A percentile compares a stretch with the other conserved stretches of the same genome.
phyloP scores from a whole-genome alignment of 2,888 invertebrate species.

The Acheta domesticus region DNA sequence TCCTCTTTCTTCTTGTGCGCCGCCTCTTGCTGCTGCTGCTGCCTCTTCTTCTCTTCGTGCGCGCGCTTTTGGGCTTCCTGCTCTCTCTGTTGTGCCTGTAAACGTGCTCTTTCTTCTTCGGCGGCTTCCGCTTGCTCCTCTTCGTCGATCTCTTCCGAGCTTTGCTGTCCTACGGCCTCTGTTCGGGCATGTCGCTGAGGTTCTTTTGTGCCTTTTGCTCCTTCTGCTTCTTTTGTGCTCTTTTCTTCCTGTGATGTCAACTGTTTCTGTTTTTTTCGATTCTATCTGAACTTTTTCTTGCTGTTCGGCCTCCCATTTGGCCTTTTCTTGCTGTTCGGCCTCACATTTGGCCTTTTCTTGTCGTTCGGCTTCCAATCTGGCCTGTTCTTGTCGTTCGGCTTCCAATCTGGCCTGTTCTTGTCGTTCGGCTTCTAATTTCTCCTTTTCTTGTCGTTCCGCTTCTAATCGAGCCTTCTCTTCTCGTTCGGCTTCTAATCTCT shows the following conservation, averaged over 20 bases:
- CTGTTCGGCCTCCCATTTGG: not conserved
- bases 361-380: not conserved
- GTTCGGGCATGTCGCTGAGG: not conserved
- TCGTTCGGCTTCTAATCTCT: not conserved
- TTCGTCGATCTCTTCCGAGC: not conserved
- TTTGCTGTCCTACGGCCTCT: not conserved
- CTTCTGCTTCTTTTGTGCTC: not conserved
- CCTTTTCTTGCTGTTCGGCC: not conserved
- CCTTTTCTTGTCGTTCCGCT: not conserved
- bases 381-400: not conserved
- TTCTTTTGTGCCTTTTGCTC: not conserved
- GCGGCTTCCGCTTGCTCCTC: not conserved
- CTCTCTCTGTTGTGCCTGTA: not conserved
- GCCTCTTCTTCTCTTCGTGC: not conserved
- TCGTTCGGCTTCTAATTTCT: too few relatives aligned
- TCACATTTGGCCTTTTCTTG: not conserved
- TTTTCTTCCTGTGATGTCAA: not conserved
- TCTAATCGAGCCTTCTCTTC: not conserved
- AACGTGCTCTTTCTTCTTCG: not conserved
- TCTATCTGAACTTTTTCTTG: not conserved
- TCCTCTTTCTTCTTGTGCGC: not conserved
- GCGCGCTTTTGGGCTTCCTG: not conserved
- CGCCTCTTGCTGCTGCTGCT: not conserved
- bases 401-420: not conserved
- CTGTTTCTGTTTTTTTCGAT: not conserved